Evolutionary conservation across 1,140 invertebrate genomes (phyloP), one percentile per base, ranked within the genome.

Genomic region (Lasioglossum baleicum): DNA sequence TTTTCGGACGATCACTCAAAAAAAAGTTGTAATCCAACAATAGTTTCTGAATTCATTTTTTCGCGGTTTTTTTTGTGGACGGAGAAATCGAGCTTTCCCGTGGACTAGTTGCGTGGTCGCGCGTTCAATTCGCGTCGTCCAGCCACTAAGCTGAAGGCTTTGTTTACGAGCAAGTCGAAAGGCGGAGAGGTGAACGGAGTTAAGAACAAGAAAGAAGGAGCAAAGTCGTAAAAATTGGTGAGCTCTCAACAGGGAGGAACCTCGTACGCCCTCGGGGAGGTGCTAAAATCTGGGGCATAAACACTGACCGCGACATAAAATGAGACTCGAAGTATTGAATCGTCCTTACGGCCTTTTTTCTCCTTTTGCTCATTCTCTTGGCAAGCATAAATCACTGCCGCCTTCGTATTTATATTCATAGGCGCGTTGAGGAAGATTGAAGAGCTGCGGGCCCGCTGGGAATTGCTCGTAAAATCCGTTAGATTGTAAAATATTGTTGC

Each of bases 251-350:
- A 85, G 82, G 72, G 81, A 82, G 76, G 86, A 79, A 84, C 83
- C 82, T 88, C 82, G 75, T 88, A 88, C 76, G 84, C 71, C 87
- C 79, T 87, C 81, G 79, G 72, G 85, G 68, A 81, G 90, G 89
- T 91, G 86, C 83, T 90, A 90, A 91, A 91, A 90, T 88, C 89
- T 83, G 83, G 85, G 86, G 83, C 87, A 86, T 91, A 91, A 91
- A 90, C 87, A 88, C 81, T 91, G 90, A 91, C 90, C 90, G 87
- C 90, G 84, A 90, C 89, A 82, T 91, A 91, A 91, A 91, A 90
- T 86, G 77, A 68, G 81, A 81, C 74, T 82, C 64, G 64, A 87
- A 88, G 87, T 89, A 90, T 89, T 84, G 86, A 89, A 89, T 90
- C 87, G 83, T 86, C 75, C 81, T 83, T 83, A 82, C 63, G 17